These are phyloP conservation scores for Cryptocephalus moraei DNA, from an alignment of 2,888 invertebrate genomes.

Conservation along the genomic window DNA sequence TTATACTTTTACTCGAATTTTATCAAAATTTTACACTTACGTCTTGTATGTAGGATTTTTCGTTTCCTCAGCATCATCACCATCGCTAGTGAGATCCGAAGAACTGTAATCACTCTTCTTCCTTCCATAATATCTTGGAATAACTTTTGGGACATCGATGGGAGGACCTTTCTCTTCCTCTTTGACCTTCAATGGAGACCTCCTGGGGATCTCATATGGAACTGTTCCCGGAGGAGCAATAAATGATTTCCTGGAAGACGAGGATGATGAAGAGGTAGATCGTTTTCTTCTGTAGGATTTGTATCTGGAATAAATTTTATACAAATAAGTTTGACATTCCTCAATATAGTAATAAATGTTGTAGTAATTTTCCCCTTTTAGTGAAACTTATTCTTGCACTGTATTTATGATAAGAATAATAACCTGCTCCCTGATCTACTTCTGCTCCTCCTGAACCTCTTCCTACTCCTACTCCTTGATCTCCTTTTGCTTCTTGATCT, in stretches of 20 bases:
- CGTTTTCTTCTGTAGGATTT: conserved; percentile 5
- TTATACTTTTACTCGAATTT: not conserved
- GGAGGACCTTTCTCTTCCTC: not conserved
- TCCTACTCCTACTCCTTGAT: conserved; percentile 18
- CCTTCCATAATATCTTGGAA: conserved; percentile 48
- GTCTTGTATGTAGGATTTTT: not conserved
- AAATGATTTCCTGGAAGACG: conserved; percentile 2
- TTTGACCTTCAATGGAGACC: conserved; percentile 5
- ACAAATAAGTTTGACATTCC: not conserved
- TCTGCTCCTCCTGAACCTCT: conserved; percentile 23
- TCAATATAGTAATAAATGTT: too few species aligned
- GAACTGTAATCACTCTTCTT: conserved; percentile 45
- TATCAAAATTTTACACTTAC: not conserved
- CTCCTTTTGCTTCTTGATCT: conserved; percentile 13
- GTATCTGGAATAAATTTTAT: not conserved
- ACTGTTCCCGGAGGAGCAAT: not conserved
- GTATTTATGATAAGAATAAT: not conserved
- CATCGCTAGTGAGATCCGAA: conserved; percentile 25
- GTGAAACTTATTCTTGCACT: too few species aligned
- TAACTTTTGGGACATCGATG: conserved; percentile 24
- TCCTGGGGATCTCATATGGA: conserved; percentile 1
- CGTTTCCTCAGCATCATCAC: not conserved
- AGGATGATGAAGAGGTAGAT: conserved; percentile 5
- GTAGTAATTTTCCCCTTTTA: too few species aligned
- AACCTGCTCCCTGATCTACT: conserved; percentile 20